phyloP scores from a whole-genome alignment of 2,888 invertebrate species.

The Aphodius sticticus region DNA sequence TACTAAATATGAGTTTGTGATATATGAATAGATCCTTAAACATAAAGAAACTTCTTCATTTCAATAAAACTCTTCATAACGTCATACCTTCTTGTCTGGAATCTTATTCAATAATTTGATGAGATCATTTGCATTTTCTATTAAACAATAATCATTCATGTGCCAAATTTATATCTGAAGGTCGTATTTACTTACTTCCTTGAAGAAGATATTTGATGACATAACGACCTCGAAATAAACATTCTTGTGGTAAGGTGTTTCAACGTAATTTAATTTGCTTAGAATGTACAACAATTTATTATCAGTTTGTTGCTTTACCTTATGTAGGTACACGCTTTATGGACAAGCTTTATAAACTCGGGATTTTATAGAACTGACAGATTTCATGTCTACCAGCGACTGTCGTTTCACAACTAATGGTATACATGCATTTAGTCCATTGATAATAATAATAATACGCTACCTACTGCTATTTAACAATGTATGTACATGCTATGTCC shows the following conservation, averaged over 20 bases:
- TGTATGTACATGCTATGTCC: neutral
- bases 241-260: neutral
- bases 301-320: neutral
- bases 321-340: neutral
- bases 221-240: neutral
- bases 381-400: too few relatives aligned
- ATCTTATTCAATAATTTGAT: neutral
- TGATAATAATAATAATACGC: neutral
- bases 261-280: neutral
- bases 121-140: neutral
- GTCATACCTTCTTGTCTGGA: neutral
- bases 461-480: neutral
- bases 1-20: too few relatives aligned
- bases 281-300: neutral
- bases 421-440: too few relatives aligned
- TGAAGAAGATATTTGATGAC: neutral
- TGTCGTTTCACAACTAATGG: too few relatives aligned
- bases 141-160: neutral
- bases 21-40: too few relatives aligned
- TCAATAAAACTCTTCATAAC: neutral
- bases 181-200: neutral
- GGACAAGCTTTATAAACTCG: too few relatives aligned
- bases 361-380: too few relatives aligned
- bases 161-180: neutral
- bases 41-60: neutral